Conservation (phyloP, 2,797 vertebrate genomes). For the Gallirallus australis region DNA sequence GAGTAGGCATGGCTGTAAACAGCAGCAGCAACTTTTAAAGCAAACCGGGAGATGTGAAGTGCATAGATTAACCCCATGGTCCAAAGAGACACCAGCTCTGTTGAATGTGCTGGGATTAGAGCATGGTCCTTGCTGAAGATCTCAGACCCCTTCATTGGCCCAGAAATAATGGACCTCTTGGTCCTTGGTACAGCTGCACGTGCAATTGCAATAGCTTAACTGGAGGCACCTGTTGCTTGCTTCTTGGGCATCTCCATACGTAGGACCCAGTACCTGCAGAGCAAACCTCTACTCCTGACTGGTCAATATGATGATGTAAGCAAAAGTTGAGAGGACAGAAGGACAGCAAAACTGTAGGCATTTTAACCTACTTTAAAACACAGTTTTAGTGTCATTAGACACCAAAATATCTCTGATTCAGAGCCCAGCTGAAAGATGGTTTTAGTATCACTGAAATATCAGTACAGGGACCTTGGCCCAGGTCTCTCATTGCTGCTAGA, state of each 20-base stretch:
- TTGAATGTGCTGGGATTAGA: neutral
- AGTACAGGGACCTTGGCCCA: neutral
- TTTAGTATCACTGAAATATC: neutral
- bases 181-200: accelerated
- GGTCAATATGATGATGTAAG: neutral
- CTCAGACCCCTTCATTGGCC: accelerated
- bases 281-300: neutral
- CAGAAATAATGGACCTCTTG: neutral
- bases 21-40: neutral
- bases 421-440: neutral
- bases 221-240: neutral
- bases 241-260: neutral
- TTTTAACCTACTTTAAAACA: neutral
- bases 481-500: neutral
- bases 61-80: neutral
- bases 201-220: neutral
- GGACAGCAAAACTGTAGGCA: neutral
- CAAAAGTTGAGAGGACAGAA: neutral
- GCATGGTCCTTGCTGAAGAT: neutral
- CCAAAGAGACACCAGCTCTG: neutral
- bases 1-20: neutral
- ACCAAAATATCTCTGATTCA: neutral
- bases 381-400: neutral
- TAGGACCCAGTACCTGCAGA: neutral
- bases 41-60: neutral